Conservation (phyloP, 2,797 vertebrate species). For the Sebastes minor region DNA sequence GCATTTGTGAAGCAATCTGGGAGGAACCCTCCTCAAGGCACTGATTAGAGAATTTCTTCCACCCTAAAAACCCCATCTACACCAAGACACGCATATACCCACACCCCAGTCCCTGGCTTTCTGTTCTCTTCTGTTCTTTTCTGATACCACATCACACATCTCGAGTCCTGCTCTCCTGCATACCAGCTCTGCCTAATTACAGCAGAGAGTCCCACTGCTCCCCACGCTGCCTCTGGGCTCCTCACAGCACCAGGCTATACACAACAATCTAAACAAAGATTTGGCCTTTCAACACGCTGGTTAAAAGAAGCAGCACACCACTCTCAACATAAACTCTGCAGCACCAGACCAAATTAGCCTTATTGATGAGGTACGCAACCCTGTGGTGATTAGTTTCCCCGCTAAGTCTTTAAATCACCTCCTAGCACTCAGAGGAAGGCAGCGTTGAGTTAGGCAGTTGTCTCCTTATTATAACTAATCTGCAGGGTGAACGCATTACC, state of each 20-base stretch:
- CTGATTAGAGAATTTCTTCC: constrained; percentile 60
- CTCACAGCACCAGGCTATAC: constrained; percentile 47
- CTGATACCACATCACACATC: constrained; percentile 71
- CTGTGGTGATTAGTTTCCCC: constrained; percentile 56
- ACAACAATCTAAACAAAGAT: constrained; percentile 72
- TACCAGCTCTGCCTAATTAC: constrained; percentile 70
- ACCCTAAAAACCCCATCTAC: constrained; percentile 22
- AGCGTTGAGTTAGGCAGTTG: constrained; percentile 23
- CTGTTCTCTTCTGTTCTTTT: constrained; percentile 38
- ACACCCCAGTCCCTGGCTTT: constrained; percentile 40
- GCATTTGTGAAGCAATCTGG: constrained; percentile 43
- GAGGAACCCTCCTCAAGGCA: constrained; percentile 31
- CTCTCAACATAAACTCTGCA: constrained; percentile 56
- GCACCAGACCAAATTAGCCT: constrained; percentile 61
- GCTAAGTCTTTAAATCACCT: constrained; percentile 56
- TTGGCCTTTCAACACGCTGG: constrained; percentile 58
- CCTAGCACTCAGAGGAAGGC: constrained; percentile 32
- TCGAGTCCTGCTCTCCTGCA: constrained; percentile 50
- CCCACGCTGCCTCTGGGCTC: constrained; percentile 43
- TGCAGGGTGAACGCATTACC: constrained; percentile 30
- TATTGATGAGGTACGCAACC: constrained; percentile 54
- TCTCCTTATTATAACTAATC: constrained; percentile 44
- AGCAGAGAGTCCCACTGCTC: constrained; percentile 57
- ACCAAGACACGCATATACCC: constrained; percentile 18
- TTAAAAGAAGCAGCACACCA: constrained; percentile 59